Evolutionary conservation across 2,113 vertebrate species (phyloP).

Genomic region (Hemibates koningsi): DNA sequence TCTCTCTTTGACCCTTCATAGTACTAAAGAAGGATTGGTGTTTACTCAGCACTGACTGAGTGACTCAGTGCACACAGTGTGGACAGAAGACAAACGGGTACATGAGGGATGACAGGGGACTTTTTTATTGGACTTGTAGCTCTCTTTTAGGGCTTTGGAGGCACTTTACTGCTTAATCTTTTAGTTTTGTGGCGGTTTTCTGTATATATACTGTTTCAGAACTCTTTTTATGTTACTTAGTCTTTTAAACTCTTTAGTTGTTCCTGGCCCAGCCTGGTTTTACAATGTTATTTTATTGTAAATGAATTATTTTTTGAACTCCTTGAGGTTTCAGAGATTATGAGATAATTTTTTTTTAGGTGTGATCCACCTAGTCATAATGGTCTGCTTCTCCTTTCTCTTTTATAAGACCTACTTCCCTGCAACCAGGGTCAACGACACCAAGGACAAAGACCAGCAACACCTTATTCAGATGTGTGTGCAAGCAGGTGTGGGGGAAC

Average conservation of each 20-base stretch:
- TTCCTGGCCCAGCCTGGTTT: not conserved
- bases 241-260: not conserved
- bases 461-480: not conserved
- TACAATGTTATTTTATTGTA: not conserved
- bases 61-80: not conserved
- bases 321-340: not conserved
- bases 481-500: accelerated
- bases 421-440: not conserved
- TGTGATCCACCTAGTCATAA: no score
- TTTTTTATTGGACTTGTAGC: not conserved
- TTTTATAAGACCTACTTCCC: not conserved
- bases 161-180: not conserved
- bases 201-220: not conserved
- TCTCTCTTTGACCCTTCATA: not conserved
- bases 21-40: not conserved
- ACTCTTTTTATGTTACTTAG: not conserved
- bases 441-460: not conserved
- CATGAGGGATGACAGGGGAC: not conserved
- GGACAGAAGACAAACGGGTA: not conserved
- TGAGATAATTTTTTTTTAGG: not conserved
- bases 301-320: not conserved
- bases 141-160: not conserved
- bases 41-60: not conserved
- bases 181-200: accelerated
- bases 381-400: not conserved